Percentiles rank a stretch among this genome's conserved stretches.
phyloP scores from a whole-genome alignment of 2,797 vertebrate genomes.

The Bovichtus diacanthus region DNA sequence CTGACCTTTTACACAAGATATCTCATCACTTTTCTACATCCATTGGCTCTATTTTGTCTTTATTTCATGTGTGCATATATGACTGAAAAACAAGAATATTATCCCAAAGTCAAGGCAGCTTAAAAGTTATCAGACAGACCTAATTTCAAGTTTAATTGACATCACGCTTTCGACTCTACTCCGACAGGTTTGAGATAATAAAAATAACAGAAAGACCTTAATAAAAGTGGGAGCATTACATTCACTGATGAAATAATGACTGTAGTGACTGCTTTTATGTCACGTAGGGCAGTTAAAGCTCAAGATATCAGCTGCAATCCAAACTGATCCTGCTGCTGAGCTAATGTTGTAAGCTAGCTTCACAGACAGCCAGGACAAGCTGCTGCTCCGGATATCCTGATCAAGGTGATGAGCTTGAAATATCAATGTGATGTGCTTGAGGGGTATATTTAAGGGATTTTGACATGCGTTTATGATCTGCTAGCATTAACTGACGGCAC shows the following conservation, averaged over 20 bases:
- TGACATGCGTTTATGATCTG: background rate
- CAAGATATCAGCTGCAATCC: background rate
- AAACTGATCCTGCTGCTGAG: background rate
- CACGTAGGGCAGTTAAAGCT: background rate
- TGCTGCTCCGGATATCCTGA: background rate
- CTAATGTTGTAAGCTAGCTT: background rate
- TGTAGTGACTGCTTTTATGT: background rate
- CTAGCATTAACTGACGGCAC: background rate
- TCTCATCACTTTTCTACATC: background rate
- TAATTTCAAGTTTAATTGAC: background rate
- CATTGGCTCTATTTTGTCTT: background rate
- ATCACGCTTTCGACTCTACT: background rate
- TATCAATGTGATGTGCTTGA: background rate
- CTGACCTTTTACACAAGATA: background rate
- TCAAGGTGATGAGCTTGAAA: conserved; percentile 12
- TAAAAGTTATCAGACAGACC: background rate
- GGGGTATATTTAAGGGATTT: background rate
- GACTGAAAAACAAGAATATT: background rate
- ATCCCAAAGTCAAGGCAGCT: background rate
- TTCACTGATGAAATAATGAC: background rate
- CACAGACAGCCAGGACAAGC: background rate
- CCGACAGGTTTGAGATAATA: background rate
- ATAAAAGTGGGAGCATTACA: background rate
- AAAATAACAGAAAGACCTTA: background rate
- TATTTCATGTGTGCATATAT: background rate